A percentile compares a stretch with the other conserved stretches of the same genome.
Evolutionary conservation across 2,888 invertebrate genomes (phyloP).

Genomic region (Arrhopalites spinosus): DNA sequence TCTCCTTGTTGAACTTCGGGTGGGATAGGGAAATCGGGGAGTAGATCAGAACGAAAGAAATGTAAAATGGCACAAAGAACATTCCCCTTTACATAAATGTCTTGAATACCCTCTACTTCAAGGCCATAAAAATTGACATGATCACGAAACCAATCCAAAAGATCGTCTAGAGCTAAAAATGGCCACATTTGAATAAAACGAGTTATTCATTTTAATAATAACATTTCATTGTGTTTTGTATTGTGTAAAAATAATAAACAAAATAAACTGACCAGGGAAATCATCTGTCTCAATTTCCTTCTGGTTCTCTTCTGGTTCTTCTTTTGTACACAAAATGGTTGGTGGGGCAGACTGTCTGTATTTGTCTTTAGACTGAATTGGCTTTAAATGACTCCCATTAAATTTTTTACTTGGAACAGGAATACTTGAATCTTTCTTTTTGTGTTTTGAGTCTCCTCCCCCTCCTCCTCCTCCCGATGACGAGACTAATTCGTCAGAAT

Average conservation of each 20-base stretch:
- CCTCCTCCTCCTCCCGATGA: neutral
- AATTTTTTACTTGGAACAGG: neutral
- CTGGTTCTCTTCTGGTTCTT: neutral
- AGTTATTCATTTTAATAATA: too few relatives aligned
- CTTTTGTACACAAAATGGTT: neutral
- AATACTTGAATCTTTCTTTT: constrained; percentile 15
- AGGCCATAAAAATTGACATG: constrained; percentile 38
- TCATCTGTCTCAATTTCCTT: constrained; percentile 1
- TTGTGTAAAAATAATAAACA: too few relatives aligned
- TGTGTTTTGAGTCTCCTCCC: neutral
- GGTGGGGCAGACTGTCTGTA: neutral
- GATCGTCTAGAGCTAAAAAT: constrained; percentile 41
- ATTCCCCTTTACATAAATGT: constrained; percentile 47
- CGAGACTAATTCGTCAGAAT: constrained; percentile 59
- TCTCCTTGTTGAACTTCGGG: constrained; percentile 43
- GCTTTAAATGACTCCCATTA: neutral
- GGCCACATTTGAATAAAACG: too few relatives aligned
- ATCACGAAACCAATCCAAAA: constrained; percentile 48
- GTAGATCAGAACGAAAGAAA: constrained; percentile 52
- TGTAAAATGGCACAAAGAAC: constrained; percentile 46
- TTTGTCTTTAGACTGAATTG: too few relatives aligned
- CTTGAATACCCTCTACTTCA: constrained; percentile 41
- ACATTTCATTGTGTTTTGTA: too few relatives aligned
- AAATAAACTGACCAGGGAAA: constrained; percentile 19
- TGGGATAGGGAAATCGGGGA: constrained; percentile 48